A percentile compares a stretch with the other conserved stretches of the same genome.
Conservation (phyloP, 2,888 invertebrate genomes). For the Apoda limacodes region DNA sequence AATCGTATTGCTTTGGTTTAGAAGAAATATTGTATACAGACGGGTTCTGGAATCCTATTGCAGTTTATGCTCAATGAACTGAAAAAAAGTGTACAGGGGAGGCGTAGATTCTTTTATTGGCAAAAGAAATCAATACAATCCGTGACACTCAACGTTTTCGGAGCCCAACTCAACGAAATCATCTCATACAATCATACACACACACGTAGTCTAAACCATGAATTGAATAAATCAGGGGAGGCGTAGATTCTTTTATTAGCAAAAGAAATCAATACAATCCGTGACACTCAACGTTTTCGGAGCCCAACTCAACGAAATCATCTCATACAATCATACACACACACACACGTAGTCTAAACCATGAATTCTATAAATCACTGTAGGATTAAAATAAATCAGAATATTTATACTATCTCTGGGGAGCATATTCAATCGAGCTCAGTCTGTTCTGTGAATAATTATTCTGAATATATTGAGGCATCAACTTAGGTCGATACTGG, state of each 20-base stretch:
- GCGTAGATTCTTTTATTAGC: constrained; percentile 66
- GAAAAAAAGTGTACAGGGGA: constrained; percentile 63
- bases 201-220: constrained; percentile 2
- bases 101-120: constrained; percentile 62
- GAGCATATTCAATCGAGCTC: constrained; percentile 39
- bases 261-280: constrained; percentile 54
- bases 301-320: constrained; percentile 23
- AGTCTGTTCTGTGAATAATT: constrained; percentile 40
- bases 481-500: constrained; percentile 32
- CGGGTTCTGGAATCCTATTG: constrained; percentile 61
- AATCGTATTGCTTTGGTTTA: constrained; percentile 37
- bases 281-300: constrained; percentile 42
- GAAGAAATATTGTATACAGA: constrained; percentile 53
- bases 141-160: constrained; percentile 43
- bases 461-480: constrained; percentile 57
- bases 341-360: constrained; percentile 1
- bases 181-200: constrained; percentile 32
- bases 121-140: constrained; percentile 54
- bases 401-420: constrained; percentile 37
- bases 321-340: constrained; percentile 31
- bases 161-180: constrained; percentile 22
- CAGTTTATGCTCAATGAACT: constrained; percentile 65
- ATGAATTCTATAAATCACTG: constrained; percentile 23
- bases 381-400: too few relatives aligned
- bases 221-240: constrained; percentile 25